Evolutionary conservation across 2,797 vertebrate species (phyloP), one percentile per base, ranked within the genome.

Genomic region (Antennarius maculatus): DNA sequence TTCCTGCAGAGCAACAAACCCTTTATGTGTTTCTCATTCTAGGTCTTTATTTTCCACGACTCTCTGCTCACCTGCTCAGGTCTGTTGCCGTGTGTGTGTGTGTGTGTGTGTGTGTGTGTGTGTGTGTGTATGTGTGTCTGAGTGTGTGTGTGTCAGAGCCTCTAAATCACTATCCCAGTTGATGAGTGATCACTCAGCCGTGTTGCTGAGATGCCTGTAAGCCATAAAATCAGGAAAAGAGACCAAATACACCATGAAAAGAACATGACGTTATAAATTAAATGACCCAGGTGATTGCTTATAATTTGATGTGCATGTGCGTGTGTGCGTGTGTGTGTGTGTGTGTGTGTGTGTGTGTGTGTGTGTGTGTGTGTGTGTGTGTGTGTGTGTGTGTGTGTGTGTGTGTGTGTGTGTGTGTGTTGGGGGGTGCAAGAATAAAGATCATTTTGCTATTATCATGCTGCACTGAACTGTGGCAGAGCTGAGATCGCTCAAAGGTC

Each of bases 361-460:
- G 31, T 34, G 31, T 6, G 8, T 34, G 31, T 8, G 5, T 5
- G 31, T 8, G 5, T 34, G 31, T 34, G 31, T 34, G 23, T 34
- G 31, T 34, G 8, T 6, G 31, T 34, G 5, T 6, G 31, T 34
- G 5, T 6, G 31, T 34, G 31, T 6, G 31, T 34, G 31, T 34
- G 31, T 8, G 8, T 34, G 31, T 6, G 31, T 34, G 34, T 16
- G 2, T 14, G 47, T 23, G 18, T 16, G 31, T 46, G 8, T 69
- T 54, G 49, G 59, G 23, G 23, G 23, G 23, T 1, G 23, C 37
- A 23, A 52, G 13, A 59, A 27, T 64, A 77, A 50, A 71, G 66
- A 61, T 84, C 79, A 85, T 76, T 52, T 78, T 84, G 72, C 56
- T 73, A 76, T 85, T 77, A 77, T 77, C 61, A 77, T 79, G 68